These are phyloP conservation scores for Sitophilus oryzae DNA, from an alignment of 1,140 invertebrate genomes.

Conservation along the genomic window DNA sequence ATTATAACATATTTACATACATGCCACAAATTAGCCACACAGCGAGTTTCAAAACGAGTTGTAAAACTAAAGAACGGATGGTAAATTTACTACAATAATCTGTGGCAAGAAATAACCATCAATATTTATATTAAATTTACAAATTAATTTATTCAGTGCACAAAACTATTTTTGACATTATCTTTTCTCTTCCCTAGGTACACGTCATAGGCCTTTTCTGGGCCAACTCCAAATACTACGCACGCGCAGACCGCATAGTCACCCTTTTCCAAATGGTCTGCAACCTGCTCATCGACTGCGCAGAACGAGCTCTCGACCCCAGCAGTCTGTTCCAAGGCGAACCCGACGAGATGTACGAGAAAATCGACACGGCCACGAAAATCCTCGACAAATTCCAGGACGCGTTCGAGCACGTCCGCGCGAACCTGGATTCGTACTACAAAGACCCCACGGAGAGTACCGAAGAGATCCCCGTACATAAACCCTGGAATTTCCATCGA, in stretches of 20 bases:
- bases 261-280: slow-evolving; percentile 67
- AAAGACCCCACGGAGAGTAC: background rate
- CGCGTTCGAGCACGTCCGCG: slow-evolving; percentile 50
- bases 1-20: no score
- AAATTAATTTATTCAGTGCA: no score
- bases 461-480: slow-evolving; percentile 35
- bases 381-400: slow-evolving; percentile 47
- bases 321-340: slow-evolving; percentile 66
- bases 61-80: no score
- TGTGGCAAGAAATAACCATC: no score
- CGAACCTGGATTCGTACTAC: slow-evolving; percentile 51
- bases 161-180: no score
- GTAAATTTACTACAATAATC: no score
- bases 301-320: slow-evolving; percentile 50
- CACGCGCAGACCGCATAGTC: slow-evolving; percentile 65
- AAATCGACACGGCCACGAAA: slow-evolving; percentile 47
- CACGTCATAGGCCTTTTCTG: slow-evolving; percentile 73
- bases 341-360: slow-evolving; percentile 55
- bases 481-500: slow-evolving; percentile 67
- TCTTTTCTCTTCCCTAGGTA: slow-evolving; percentile 17
- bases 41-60: no score
- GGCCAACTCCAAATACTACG: slow-evolving; percentile 78
- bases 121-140: no score
- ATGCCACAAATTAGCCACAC: no score
- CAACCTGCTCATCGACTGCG: slow-evolving; percentile 68